A percentile compares a stretch with the other conserved stretches of the same genome.
Conservation (phyloP, 2,888 invertebrate species). For the Hyposoter dolosus region DNA sequence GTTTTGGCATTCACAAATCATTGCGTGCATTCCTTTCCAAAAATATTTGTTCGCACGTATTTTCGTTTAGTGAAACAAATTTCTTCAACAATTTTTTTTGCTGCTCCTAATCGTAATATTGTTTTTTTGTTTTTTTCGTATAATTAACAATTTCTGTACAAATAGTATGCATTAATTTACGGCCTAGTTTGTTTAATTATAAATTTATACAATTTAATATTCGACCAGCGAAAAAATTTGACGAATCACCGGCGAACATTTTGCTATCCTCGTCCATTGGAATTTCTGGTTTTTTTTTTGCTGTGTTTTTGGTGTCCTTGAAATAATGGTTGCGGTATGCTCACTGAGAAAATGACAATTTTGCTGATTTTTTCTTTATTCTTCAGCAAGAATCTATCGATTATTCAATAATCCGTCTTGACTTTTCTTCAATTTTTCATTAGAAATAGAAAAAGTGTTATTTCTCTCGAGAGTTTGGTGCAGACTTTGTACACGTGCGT, state of each 20-base stretch:
- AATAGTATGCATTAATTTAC: not conserved
- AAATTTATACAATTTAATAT: constrained; percentile 26
- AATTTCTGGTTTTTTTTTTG: constrained; percentile 18
- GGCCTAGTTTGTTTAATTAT: not conserved
- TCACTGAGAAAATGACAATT: constrained; percentile 30
- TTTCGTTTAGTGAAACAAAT: not conserved
- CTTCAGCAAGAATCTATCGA: constrained; percentile 36
- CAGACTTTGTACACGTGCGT: constrained; percentile 25
- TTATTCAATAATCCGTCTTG: constrained; percentile 22
- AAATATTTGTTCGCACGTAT: not conserved
- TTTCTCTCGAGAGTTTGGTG: constrained; percentile 10
- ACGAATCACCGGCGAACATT: constrained; percentile 62
- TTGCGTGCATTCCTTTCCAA: not conserved
- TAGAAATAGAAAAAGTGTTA: not conserved
- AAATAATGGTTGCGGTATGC: not conserved
- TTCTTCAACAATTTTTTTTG: not conserved
- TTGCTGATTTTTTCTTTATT: constrained; percentile 16
- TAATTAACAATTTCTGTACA: constrained; percentile 63
- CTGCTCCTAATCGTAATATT: not conserved
- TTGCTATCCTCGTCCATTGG: constrained; percentile 60
- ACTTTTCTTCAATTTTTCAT: constrained; percentile 5
- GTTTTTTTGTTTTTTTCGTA: not conserved
- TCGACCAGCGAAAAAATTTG: constrained; percentile 45
- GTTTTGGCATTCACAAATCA: too few relatives aligned
- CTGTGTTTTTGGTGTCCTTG: not conserved